phyloP scores from a whole-genome alignment of 23 tunicate species.

The Ciona savignyi region DNA sequence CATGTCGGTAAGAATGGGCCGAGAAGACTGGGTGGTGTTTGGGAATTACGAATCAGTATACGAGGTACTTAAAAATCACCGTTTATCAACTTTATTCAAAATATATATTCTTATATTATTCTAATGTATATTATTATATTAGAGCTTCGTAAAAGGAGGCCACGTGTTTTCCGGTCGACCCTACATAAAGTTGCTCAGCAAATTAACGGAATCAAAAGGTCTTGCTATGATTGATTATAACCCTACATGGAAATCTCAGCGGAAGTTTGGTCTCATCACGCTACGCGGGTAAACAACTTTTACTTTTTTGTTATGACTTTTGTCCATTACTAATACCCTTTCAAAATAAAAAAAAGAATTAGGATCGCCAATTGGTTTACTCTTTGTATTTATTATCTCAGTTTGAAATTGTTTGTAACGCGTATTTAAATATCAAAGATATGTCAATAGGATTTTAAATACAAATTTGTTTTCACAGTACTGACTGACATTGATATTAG shows the following conservation, averaged over 20 bases:
- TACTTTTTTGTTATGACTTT: no score
- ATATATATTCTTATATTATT: no score
- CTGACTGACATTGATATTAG: no score
- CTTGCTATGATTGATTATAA: neutral
- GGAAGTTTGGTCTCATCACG: neutral
- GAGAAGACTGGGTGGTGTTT: neutral
- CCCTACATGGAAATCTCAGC: no score
- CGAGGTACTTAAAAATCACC: no score
- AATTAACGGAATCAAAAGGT: neutral
- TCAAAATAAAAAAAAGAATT: no score
- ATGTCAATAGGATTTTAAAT: no score
- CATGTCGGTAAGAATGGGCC: neutral
- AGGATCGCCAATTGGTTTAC: no score
- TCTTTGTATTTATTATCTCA: neutral
- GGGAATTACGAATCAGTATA: neutral
- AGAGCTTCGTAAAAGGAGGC: neutral
- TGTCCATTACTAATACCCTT: no score
- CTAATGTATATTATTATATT: neutral
- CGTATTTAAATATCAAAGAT: no score
- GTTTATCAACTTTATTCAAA: no score
- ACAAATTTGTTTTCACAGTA: no score
- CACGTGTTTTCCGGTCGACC: neutral
- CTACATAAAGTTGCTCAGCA: neutral
- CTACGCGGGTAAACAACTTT: neutral
- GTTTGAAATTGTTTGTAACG: neutral